Conservation (phyloP, 2,797 vertebrate species). For the Alosa sapidissima region DNA sequence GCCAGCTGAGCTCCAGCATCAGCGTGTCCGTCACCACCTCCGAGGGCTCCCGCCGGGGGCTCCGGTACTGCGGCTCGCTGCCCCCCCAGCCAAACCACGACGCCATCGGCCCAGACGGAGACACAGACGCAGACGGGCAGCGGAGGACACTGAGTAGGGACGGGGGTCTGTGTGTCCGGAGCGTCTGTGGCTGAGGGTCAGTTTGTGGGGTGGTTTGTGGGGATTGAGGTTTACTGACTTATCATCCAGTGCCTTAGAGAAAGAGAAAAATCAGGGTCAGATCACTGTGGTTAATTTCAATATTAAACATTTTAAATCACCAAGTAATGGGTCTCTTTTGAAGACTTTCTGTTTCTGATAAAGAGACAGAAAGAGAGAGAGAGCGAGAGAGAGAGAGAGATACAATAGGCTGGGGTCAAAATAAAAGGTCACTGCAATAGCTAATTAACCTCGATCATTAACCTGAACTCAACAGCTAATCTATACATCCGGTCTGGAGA, state of each 20-base stretch:
- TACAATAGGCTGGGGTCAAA: not conserved
- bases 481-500: not conserved
- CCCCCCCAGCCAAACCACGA: constrained; percentile 86
- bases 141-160: not conserved
- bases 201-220: not conserved
- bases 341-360: not conserved
- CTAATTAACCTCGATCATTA: constrained; percentile 14
- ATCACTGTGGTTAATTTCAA: not conserved
- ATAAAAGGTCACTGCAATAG: not conserved
- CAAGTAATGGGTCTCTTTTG: too few relatives aligned
- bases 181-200: not conserved
- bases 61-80: constrained; percentile 76
- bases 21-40: constrained; percentile 92
- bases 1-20: constrained; percentile 94
- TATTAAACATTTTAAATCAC: not conserved
- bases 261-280: not conserved
- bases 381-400: not conserved
- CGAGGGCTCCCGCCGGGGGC: constrained; percentile 75
- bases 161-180: not conserved
- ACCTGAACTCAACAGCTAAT: not conserved
- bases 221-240: constrained; percentile 20
- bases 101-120: constrained; percentile 71
- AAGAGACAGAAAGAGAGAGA: not conserved
- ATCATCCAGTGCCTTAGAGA: constrained; percentile 17
- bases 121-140: constrained; percentile 9